These are phyloP conservation scores for Lepidostoma basale DNA, from an alignment of 1,140 invertebrate genomes.

Conservation along the genomic window DNA sequence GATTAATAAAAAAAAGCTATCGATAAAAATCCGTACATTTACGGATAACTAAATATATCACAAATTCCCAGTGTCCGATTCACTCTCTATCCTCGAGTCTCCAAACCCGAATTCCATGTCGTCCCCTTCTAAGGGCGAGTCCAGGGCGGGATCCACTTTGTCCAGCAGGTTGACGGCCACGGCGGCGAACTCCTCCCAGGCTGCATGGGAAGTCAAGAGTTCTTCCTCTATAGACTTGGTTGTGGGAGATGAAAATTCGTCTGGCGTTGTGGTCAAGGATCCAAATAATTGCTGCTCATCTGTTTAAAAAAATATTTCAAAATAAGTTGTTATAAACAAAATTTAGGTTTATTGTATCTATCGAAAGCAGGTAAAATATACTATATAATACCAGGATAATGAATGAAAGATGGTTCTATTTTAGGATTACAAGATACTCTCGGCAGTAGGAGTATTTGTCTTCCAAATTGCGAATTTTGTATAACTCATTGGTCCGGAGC, in stretches of 20 bases:
- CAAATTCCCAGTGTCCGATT: conserved; percentile 5
- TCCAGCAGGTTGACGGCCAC: conserved; percentile 43
- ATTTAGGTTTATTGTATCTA: too few species aligned
- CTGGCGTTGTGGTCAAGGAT: neutral
- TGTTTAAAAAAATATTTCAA: neutral
- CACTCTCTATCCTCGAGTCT: conserved; percentile 12
- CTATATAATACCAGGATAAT: too few species aligned
- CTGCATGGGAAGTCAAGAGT: conserved; percentile 7
- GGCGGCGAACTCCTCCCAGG: conserved; percentile 44
- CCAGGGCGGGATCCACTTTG: conserved; percentile 37
- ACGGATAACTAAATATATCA: too few species aligned
- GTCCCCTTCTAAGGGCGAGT: conserved; percentile 33
- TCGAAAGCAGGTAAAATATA: too few species aligned
- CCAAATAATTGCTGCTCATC: conserved; percentile 45
- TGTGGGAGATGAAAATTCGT: neutral
- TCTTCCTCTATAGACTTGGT: conserved; percentile 14
- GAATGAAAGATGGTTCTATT: too few species aligned
- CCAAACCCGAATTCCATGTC: conserved; percentile 16
- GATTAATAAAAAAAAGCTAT: too few species aligned
- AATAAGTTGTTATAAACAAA: neutral
- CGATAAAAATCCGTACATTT: too few species aligned
- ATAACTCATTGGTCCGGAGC: too few species aligned
- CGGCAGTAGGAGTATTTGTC: too few species aligned
- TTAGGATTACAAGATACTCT: too few species aligned
- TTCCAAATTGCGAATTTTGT: too few species aligned